Conservation (phyloP, 2,797 vertebrate genomes). For the Okamejei kenojei region DNA sequence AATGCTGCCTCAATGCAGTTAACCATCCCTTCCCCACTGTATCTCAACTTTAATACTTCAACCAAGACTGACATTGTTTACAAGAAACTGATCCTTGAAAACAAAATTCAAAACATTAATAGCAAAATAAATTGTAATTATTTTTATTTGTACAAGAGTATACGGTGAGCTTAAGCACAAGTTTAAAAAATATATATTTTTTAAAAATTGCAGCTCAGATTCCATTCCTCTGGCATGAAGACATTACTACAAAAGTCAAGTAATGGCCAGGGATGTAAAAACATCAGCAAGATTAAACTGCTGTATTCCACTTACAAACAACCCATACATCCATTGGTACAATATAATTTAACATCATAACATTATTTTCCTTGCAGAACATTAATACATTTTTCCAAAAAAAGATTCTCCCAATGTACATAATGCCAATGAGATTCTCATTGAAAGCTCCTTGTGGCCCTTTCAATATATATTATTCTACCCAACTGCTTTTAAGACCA, state of each 20-base stretch:
- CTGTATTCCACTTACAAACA: not conserved
- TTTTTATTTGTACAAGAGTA: conserved; percentile 36
- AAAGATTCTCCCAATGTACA: conserved; percentile 25
- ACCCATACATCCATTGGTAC: not conserved
- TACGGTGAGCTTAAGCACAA: not conserved
- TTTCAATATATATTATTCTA: not conserved
- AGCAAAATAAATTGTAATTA: not conserved
- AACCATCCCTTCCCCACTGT: not conserved
- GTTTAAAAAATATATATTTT: not conserved
- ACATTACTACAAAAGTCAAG: conserved; percentile 19
- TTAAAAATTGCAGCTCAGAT: conserved; percentile 24
- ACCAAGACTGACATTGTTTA: not conserved
- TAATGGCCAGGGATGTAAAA: conserved; percentile 20
- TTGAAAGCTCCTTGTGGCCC: not conserved
- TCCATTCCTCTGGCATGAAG: conserved; percentile 18
- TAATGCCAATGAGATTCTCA: not conserved
- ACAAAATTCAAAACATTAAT: not conserved
- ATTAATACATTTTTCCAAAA: not conserved
- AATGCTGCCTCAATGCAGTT: not conserved
- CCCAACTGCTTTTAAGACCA: not conserved
- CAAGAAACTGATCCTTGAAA: not conserved
- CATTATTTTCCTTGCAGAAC: conserved; percentile 32
- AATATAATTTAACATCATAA: conserved; percentile 36
- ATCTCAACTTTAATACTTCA: not conserved
- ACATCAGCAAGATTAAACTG: not conserved